These are phyloP conservation scores for Megaceryle torquata DNA, from an alignment of 2,113 vertebrate genomes.

Conservation along the genomic window DNA sequence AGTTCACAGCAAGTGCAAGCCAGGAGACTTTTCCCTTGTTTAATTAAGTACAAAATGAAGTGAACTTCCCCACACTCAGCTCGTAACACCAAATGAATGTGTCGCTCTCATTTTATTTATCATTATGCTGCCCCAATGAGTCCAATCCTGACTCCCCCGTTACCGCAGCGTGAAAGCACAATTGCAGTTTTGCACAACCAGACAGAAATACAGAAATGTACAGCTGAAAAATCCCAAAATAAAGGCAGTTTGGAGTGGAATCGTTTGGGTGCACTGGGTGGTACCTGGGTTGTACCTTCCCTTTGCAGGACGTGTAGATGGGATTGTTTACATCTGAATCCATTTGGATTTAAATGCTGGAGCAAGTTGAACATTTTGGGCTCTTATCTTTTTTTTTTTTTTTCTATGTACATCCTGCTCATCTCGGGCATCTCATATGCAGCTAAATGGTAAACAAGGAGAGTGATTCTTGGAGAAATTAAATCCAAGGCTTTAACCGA, in stretches of 20 bases:
- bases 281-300: not conserved
- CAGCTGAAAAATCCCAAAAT: not conserved
- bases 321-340: not conserved
- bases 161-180: rapidly evolving
- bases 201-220: not conserved
- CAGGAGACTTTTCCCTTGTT: not conserved
- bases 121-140: not conserved
- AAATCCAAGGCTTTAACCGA: not conserved
- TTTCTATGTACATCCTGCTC: not conserved
- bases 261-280: not conserved
- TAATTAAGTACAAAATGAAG: not conserved
- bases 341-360: not conserved
- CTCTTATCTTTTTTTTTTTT: not conserved
- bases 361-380: not conserved
- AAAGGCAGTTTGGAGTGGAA: not conserved
- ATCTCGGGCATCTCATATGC: not conserved
- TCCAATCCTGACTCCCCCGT: not conserved
- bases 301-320: not conserved
- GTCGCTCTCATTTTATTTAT: not conserved
- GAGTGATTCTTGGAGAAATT: not conserved
- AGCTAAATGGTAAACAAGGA: not conserved
- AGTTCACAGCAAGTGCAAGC: not conserved
- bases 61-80: not conserved
- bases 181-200: not conserved
- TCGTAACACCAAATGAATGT: not conserved